Evolutionary conservation across 2,113 vertebrate genomes (phyloP), one percentile per base, ranked within the genome.

Genomic region (Cervus canadensis): DNA sequence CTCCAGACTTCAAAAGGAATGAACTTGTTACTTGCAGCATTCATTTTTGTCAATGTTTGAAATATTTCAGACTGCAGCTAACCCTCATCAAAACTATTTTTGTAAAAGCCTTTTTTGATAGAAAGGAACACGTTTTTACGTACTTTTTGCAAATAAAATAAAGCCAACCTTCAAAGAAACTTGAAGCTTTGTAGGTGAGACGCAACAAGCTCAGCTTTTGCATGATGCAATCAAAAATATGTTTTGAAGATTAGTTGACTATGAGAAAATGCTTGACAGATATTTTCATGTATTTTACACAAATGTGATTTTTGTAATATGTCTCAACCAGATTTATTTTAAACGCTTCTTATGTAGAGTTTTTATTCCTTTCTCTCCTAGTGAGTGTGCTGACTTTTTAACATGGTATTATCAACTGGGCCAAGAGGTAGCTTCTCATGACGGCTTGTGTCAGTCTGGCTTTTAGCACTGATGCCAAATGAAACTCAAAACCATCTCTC

Each of bases 281-380:
- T 98, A 99, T 99, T 99, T 99, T 99, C 99, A 30, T 99, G 99
- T 99, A 99, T 99, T 99, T 99, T 99, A 99, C 99, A 99, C 99
- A 99, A 99, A 99, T 99, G 99, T 99, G 99, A 99, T 99, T 99
- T 98, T 99, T 99, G 97, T 99, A 99, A 98, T 99, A 99, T 99
- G 99, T 99, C 99, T 99, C 99, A 99, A 99, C 99, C 99, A 99
- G 99, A 99, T 99, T 99, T 99, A 99, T 99, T 99, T 99, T 99
- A 99, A 99, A 98, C 99, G 98, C 99, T 99, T 99, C 99, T 99
- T 99, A 98, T 98, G 98, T 99, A 99, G 99, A 99, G 98, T 98
- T 98, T 99, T 98, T 98, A 98, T 98, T 98, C 98, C 98, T 99
- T 98, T 99, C 99, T 99, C 98, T 99, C 98, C 97, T 99, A 98